These are phyloP conservation scores for Monochamus saltuarius DNA, from an alignment of 1,140 invertebrate genomes.

Conservation along the genomic window DNA sequence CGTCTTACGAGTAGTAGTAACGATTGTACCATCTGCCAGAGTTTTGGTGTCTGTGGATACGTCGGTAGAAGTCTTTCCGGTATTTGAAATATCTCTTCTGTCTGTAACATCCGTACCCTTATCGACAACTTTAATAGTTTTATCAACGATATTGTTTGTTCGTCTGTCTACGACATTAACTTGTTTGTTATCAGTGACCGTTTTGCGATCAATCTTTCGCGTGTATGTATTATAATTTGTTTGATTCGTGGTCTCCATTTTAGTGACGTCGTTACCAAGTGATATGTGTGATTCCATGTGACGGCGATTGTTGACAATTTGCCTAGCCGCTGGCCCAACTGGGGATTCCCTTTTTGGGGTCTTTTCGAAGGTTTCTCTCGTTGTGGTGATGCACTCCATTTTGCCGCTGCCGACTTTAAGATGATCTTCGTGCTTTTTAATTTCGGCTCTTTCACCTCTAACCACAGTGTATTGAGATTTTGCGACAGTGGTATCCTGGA, in stretches of 20 bases:
- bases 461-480: conserved; percentile 55
- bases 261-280: conserved; percentile 59
- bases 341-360: conserved; percentile 50
- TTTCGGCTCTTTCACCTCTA: conserved; percentile 58
- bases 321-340: conserved; percentile 25
- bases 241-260: conserved; percentile 61
- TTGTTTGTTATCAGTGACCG: conserved; percentile 20
- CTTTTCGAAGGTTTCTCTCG: conserved; percentile 53
- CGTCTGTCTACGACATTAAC: conserved; percentile 6
- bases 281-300: conserved; percentile 66
- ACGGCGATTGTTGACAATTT: conserved; percentile 52
- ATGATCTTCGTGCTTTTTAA: conserved; percentile 58
- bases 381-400: conserved; percentile 58
- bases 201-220: conserved; percentile 50
- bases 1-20: conserved; percentile 55
- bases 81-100: conserved; percentile 26
- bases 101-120: conserved; percentile 19
- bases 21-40: conserved; percentile 57
- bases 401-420: conserved; percentile 55
- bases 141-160: conserved; percentile 28
- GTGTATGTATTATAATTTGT: conserved; percentile 63
- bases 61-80: conserved; percentile 42
- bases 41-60: conserved; percentile 52
- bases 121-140: conserved; percentile 23
- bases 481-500: conserved; percentile 56